Base-by-base conservation (phyloP, 2,888 invertebrate genomes). In the Philhelius pedissequus region DNA sequence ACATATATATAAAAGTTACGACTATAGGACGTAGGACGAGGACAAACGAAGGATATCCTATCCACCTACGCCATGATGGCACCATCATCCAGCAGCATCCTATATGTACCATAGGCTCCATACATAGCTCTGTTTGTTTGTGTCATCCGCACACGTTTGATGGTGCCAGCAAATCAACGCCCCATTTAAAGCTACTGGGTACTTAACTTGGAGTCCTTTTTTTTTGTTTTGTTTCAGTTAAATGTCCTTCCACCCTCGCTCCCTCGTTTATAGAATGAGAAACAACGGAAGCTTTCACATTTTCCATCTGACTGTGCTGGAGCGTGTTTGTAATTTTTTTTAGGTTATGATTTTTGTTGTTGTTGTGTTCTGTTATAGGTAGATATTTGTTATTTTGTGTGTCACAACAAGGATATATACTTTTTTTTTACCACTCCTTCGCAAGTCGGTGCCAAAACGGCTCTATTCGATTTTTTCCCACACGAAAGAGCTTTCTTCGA, bases 181-280 rank as follows among this genome's bases (percentile, higher is more conserved):
- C 84, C 83, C 80, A 76, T 84, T 80, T 71, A 62, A 43, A 71
- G 84, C 75, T 84, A 84, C 83, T 84, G 83, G 64, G 80, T 70
- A 74, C 73, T 56, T 56, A 35, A 58, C 58, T 82, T 58, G 58
- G 64, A 54, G 50, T 54, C 50, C 38, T 66, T 45, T 18, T 43
- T 68, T 54, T 11, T 48, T 43, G 48, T 40, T 66, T 43, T 35
- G 45, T 40, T 66, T 43, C 43, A 11, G 45, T 38, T 52, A 52
- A 54, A 54, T 68, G 52, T 68, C 64, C 76, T 74, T 69, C 40
- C 70, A 70, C 76, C 58, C 83, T 70, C 22, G 22, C 25, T 48
- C 48, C n/a, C n/a, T n/a, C n/a, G n/a, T n/a, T n/a, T n/a, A n/a
- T n/a, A n/a, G 1, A 15, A 40, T 43, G 45, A 45, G n/a, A 58